Evolutionary conservation across 2,113 vertebrate genomes (phyloP).

Genomic region (Halichoeres trimaculatus): DNA sequence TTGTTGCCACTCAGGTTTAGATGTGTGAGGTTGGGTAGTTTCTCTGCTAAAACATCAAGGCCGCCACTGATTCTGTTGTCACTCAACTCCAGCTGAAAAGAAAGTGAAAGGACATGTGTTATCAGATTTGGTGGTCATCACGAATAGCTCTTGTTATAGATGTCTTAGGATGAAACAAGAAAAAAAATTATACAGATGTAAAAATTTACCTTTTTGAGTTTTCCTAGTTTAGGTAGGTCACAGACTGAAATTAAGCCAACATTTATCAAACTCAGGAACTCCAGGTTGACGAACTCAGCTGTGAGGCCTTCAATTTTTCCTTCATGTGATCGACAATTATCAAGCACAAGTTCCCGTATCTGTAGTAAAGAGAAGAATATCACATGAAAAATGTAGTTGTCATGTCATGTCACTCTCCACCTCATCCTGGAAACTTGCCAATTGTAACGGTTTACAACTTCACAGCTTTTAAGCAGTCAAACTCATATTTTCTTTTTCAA

Average conservation of each 20-base stretch:
- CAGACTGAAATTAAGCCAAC: conserved; percentile 90
- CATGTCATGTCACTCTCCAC: not conserved
- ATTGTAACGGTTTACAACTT: no score
- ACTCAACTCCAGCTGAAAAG: conserved; percentile 91
- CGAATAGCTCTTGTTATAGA: not conserved
- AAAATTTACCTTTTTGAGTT: conserved; percentile 91
- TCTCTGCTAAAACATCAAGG: conserved; percentile 93
- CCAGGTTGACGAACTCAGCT: conserved; percentile 91
- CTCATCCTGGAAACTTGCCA: not conserved
- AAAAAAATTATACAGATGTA: not conserved
- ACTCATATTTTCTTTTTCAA: no score
- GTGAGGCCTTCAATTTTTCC: conserved; percentile 93
- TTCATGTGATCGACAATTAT: conserved; percentile 91
- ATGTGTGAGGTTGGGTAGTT: conserved; percentile 93
- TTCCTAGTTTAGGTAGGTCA: conserved; percentile 91
- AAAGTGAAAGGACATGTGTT: conserved; percentile 5
- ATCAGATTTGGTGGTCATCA: not conserved
- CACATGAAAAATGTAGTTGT: not conserved
- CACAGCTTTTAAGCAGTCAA: no score
- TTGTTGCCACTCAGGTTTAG: conserved; percentile 95
- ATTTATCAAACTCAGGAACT: conserved; percentile 95
- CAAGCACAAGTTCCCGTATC: conserved; percentile 93
- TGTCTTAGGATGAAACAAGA: not conserved
- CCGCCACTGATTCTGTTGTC: conserved; percentile 94
- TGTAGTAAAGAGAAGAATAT: conserved; percentile 59